Conservation (phyloP, 2,113 vertebrate genomes). For the Hucho hucho region DNA sequence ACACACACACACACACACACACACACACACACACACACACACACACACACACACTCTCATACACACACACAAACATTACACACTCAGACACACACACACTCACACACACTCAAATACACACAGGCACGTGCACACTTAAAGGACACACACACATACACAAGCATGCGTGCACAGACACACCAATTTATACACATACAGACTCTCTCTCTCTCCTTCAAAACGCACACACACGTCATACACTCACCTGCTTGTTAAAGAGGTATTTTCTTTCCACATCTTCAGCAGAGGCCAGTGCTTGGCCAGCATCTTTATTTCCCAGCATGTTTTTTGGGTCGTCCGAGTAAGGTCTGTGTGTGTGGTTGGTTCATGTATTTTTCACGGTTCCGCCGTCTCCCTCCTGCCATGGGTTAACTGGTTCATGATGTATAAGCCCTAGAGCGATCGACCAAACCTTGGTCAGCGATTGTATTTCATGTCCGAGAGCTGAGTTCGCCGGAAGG, state of each 20-base stretch:
- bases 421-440: constrained; percentile 14
- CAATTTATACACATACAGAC: neutral
- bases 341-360: neutral
- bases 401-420: constrained; percentile 14
- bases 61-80: no score
- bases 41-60: no score
- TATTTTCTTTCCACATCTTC: constrained; percentile 15
- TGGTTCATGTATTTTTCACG: constrained; percentile 49
- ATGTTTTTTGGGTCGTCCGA: neutral
- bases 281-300: constrained; percentile 6
- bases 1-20: neutral
- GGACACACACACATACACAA: neutral
- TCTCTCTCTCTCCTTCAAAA: no score
- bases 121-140: no score
- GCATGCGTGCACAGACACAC: neutral
- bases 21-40: neutral
- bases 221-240: neutral
- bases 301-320: neutral
- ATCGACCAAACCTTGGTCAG: constrained; percentile 34
- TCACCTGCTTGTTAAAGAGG: neutral
- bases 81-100: no score
- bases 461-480: constrained; percentile 15
- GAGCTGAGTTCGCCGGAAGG: constrained; percentile 13
- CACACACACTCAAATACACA: no score
- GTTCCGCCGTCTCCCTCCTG: constrained; percentile 8